These are phyloP conservation scores for Polymixis lichenea DNA, from an alignment of 2,888 invertebrate genomes.

Conservation along the genomic window DNA sequence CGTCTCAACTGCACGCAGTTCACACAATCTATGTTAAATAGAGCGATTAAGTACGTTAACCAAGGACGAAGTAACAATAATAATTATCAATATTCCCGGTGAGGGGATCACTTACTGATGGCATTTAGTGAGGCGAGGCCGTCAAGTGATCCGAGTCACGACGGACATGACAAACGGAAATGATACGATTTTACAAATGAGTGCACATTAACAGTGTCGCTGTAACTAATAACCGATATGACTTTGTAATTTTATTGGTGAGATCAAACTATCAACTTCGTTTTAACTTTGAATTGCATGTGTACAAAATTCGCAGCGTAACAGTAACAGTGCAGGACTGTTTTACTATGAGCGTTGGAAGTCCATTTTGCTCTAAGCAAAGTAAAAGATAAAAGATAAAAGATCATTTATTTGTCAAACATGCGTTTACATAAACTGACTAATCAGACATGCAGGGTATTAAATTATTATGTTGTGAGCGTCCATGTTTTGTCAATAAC, in stretches of 20 bases:
- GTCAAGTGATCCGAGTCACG: conserved; percentile 56
- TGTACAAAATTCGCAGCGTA: not conserved
- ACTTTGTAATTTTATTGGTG: conserved; percentile 17
- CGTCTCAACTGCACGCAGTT: conserved; percentile 7
- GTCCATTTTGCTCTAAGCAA: not conserved
- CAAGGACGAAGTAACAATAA: conserved; percentile 42
- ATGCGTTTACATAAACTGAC: too few relatives aligned
- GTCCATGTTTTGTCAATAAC: too few relatives aligned
- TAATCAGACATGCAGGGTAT: too few relatives aligned
- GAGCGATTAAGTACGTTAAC: conserved; percentile 21
- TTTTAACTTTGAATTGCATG: not conserved
- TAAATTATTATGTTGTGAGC: too few relatives aligned
- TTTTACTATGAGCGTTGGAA: not conserved
- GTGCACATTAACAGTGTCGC: conserved; percentile 32
- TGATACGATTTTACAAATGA: conserved; percentile 61
- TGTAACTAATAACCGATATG: not conserved
- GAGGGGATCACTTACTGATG: conserved; percentile 72
- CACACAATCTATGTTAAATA: conserved; percentile 20
- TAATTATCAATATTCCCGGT: conserved; percentile 57
- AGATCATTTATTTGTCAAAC: too few relatives aligned
- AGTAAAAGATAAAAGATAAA: too few relatives aligned
- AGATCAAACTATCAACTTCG: not conserved
- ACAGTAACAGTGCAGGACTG: not conserved
- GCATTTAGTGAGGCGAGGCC: conserved; percentile 72
- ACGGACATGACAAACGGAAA: conserved; percentile 64